Conservation (phyloP, 1,140 invertebrate species). For the Mamestra configurata region DNA sequence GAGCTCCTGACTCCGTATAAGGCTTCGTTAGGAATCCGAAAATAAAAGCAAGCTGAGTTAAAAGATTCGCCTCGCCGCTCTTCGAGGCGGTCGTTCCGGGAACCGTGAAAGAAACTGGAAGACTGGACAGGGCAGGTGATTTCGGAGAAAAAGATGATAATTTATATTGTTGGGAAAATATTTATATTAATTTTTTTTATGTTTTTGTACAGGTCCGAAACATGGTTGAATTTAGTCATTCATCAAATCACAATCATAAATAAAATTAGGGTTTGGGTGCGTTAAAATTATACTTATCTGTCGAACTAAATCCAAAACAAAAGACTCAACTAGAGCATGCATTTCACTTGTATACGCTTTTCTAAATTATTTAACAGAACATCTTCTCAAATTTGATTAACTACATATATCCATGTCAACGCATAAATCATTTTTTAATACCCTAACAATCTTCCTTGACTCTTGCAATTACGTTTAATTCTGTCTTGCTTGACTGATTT, state of each 20-base stretch:
- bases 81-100: slow-evolving; percentile 32
- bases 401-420: not conserved
- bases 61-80: slow-evolving; percentile 60
- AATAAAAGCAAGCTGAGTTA: slow-evolving; percentile 52
- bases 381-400: not conserved
- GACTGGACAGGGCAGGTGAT: slow-evolving; percentile 39
- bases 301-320: not conserved
- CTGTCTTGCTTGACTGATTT: slow-evolving; percentile 30
- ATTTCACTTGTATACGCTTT: not conserved
- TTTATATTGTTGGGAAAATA: not conserved
- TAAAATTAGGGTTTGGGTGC: no score
- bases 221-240: no score
- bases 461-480: slow-evolving; percentile 18
- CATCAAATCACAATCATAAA: no score
- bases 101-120: slow-evolving; percentile 18
- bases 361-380: not conserved
- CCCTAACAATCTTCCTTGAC: not conserved
- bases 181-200: no score
- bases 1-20: slow-evolving; percentile 40
- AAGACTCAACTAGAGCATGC: not conserved
- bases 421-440: slow-evolving; percentile 6
- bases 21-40: slow-evolving; percentile 45
- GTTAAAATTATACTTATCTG: not conserved
- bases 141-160: slow-evolving; percentile 19
- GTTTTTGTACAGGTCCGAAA: no score